Percentiles rank a stretch among this genome's conserved stretches.
Conservation (phyloP, 2,113 vertebrate genomes). For the Ameiurus melas region DNA sequence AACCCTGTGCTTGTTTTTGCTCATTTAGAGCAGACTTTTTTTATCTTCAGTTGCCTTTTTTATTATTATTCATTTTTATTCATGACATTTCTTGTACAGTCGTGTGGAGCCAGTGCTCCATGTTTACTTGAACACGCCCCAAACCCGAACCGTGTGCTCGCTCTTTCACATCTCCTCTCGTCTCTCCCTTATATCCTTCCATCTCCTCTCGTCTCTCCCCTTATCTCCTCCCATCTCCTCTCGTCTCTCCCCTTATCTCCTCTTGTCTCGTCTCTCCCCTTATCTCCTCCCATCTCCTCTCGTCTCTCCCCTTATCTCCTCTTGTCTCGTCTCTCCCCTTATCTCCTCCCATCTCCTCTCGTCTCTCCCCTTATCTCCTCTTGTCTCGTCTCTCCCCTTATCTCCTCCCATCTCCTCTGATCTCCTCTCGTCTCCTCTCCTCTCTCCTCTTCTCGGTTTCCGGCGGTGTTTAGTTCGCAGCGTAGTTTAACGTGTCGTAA, state of each 20-base stretch:
- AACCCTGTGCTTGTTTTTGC: not conserved
- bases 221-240: too few species aligned
- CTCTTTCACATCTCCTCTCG: not conserved
- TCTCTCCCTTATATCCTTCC: too few species aligned
- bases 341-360: too few species aligned
- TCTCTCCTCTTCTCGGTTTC: not conserved
- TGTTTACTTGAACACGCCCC: not conserved
- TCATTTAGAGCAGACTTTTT: not conserved
- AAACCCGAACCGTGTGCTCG: not conserved
- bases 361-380: too few species aligned
- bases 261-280: too few species aligned
- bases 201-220: too few species aligned
- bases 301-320: too few species aligned
- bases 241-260: too few species aligned
- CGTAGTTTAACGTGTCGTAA: slow-evolving; percentile 51
- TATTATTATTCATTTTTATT: not conserved
- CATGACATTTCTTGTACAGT: slow-evolving; percentile 37
- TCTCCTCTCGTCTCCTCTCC: too few species aligned
- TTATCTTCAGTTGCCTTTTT: slow-evolving; percentile 62
- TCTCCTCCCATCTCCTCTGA: too few species aligned
- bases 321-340: too few species aligned
- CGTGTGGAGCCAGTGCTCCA: slow-evolving; percentile 10
- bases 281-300: not conserved
- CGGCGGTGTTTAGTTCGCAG: slow-evolving; percentile 19
- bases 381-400: too few species aligned